Evolutionary conservation across 1,140 invertebrate genomes (phyloP).

Genomic region (Subanguina moxae): DNA sequence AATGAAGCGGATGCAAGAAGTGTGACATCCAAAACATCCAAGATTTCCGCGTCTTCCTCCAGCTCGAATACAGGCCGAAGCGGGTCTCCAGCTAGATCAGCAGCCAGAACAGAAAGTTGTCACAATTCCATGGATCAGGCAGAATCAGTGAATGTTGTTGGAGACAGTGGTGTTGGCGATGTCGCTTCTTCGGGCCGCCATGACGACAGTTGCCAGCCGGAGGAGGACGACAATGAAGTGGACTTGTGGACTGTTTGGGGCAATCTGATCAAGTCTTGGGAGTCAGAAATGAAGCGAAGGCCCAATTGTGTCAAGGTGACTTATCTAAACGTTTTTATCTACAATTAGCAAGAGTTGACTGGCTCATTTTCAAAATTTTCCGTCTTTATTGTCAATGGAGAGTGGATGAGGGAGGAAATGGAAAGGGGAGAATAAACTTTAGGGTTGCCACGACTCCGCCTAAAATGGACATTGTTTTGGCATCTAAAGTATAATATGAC

Average conservation of each 20-base stretch:
- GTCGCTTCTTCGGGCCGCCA: background rate
- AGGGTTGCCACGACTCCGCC: too few relatives aligned
- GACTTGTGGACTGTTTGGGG: constrained; percentile 59
- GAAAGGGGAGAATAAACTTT: too few relatives aligned
- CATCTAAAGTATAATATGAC: too few relatives aligned
- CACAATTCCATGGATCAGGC: background rate
- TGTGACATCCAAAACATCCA: constrained; percentile 50
- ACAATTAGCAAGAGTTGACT: too few relatives aligned
- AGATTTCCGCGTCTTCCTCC: constrained; percentile 12
- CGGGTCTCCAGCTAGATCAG: constrained; percentile 3
- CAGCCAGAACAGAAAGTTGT: background rate
- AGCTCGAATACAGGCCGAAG: constrained; percentile 3
- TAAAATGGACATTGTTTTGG: too few relatives aligned
- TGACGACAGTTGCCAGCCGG: background rate
- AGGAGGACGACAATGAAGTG: constrained; percentile 38
- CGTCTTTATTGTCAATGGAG: too few relatives aligned
- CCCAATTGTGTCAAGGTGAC: constrained; percentile 46
- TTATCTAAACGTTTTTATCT: too few relatives aligned
- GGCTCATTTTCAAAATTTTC: too few relatives aligned
- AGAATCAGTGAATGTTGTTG: constrained; percentile 7
- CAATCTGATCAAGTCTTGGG: constrained; percentile 57
- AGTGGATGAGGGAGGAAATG: too few relatives aligned
- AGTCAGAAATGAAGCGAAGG: constrained; percentile 52
- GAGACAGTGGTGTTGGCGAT: constrained; percentile 4
- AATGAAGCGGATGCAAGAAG: constrained; percentile 54